Conservation (phyloP, 1,140 invertebrate species). For the Adoxophyes honmai region DNA sequence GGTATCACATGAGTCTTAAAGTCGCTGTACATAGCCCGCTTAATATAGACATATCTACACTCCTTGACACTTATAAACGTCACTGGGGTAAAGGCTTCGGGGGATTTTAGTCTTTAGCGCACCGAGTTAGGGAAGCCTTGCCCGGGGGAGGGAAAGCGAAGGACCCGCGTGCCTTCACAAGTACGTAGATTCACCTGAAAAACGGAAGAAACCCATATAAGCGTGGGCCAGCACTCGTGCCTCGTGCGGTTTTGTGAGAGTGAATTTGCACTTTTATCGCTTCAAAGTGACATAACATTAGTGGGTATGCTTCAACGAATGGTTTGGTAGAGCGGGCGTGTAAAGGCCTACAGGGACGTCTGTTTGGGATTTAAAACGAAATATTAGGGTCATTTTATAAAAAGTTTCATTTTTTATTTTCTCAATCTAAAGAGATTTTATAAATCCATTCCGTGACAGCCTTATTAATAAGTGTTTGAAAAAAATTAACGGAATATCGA, state of each 20-base stretch:
- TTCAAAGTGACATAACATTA: too few species aligned
- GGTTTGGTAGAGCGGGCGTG: too few species aligned
- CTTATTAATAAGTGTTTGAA: too few species aligned
- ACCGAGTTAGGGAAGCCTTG: constrained; percentile 48
- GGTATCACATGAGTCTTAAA: constrained; percentile 24
- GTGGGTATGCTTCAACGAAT: too few species aligned
- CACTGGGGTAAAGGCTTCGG: constrained; percentile 49
- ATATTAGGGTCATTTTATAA: too few species aligned
- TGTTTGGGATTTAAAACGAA: too few species aligned
- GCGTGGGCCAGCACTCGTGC: constrained; percentile 28
- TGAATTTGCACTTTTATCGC: too few species aligned
- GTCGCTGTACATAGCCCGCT: constrained; percentile 42
- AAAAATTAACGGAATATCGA: too few species aligned
- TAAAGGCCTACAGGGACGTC: too few species aligned
- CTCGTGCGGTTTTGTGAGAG: constrained; percentile 21
- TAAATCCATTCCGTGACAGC: too few species aligned
- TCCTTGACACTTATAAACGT: constrained; percentile 55
- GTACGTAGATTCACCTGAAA: constrained; percentile 78
- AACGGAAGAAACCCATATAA: constrained; percentile 48
- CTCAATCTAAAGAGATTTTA: too few species aligned
- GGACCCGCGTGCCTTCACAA: constrained; percentile 66
- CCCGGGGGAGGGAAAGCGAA: constrained; percentile 48
- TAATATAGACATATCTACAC: constrained; percentile 53
- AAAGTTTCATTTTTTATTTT: too few species aligned
- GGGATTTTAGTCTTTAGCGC: constrained; percentile 45